Base-by-base conservation (phyloP, 2,888 invertebrate species). In the Volucella inflata region DNA sequence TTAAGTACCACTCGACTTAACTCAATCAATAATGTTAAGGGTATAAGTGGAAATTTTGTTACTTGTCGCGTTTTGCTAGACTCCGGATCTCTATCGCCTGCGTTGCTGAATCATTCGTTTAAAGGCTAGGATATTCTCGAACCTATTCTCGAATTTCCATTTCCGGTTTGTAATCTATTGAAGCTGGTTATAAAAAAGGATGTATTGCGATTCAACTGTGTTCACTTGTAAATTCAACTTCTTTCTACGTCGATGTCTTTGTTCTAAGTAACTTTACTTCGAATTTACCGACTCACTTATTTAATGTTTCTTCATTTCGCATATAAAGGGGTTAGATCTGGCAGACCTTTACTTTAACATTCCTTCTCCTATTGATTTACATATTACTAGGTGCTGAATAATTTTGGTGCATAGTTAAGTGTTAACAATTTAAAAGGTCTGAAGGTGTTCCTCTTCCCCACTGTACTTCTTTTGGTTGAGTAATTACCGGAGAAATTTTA, bases 391-490 rank as follows among this genome's bases (percentile, higher is more conserved):
- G 71, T 8, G 71, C 59, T 10, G 53, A 67, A 3, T 42, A 67
- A 40, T 12, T 65, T 2, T 65, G 50, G 51, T 17, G 40, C 17
- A 70, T 70, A 11, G 12, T 70, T 6, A 70, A 59, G 48, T 48
- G 48, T 36, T 48, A 59, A 4, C 59, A 71, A 60, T 38, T 50
- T 10, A 11, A 21, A 9, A 42, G 71, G 9, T 14, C 21, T 6
- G 59, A 51, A 21, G 51, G 71, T 10, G n/a, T 14, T 14, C 38
- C 71, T 21, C 4, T 72, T 1, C 60, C 60, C 4, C 71, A 50
- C n/a, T n/a, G n/a, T n/a, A 71, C 60, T 10, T 38, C n/a, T 1
- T 64, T 72, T 16, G 53, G 72, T 10, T 72, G 72, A 51, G 51
- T 64, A 11, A 57, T 65, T 12, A 9, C 48, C 10, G 50, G 64